Percentiles rank a stretch among this genome's conserved stretches.
These are phyloP conservation scores for Holcopasites calliopsidis DNA, from an alignment of 1,140 invertebrate genomes.

Conservation along the genomic window DNA sequence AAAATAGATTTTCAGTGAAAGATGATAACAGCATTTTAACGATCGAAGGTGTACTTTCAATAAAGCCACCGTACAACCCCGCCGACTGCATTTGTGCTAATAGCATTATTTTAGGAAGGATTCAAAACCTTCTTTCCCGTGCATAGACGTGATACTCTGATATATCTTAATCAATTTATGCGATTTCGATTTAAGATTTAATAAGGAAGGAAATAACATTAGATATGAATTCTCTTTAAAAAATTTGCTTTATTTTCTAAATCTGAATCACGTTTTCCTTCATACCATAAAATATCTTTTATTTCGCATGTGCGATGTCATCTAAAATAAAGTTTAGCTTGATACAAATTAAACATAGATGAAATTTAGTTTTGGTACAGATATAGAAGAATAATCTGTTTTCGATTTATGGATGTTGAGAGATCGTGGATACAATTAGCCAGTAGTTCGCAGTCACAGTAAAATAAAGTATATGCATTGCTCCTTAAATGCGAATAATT, in stretches of 20 bases:
- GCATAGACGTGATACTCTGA: background rate
- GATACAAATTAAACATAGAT: slow-evolving; percentile 11
- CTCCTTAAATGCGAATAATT: too few species aligned
- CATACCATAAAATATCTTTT: slow-evolving; percentile 37
- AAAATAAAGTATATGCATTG: background rate
- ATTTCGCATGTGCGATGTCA: background rate
- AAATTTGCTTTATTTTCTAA: background rate
- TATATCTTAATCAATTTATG: background rate
- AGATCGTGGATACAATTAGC: background rate
- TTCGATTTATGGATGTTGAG: background rate
- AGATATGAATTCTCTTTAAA: slow-evolving; percentile 1
- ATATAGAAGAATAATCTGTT: background rate
- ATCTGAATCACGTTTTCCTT: slow-evolving; percentile 6
- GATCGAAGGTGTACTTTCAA: slow-evolving; percentile 68
- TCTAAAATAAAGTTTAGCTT: slow-evolving; percentile 4
- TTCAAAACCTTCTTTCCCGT: slow-evolving; percentile 62
- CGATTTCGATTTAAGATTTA: background rate
- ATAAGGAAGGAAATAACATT: too few species aligned
- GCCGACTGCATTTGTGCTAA: slow-evolving; percentile 72
- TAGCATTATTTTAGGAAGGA: slow-evolving; percentile 70
- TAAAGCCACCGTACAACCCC: slow-evolving; percentile 73
- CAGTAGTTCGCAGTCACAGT: background rate
- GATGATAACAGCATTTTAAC: slow-evolving; percentile 67
- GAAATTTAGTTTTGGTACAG: background rate
- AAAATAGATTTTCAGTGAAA: slow-evolving; percentile 71